Conservation (phyloP, 1,140 invertebrate genomes). For the Drosophila lacertosa region DNA sequence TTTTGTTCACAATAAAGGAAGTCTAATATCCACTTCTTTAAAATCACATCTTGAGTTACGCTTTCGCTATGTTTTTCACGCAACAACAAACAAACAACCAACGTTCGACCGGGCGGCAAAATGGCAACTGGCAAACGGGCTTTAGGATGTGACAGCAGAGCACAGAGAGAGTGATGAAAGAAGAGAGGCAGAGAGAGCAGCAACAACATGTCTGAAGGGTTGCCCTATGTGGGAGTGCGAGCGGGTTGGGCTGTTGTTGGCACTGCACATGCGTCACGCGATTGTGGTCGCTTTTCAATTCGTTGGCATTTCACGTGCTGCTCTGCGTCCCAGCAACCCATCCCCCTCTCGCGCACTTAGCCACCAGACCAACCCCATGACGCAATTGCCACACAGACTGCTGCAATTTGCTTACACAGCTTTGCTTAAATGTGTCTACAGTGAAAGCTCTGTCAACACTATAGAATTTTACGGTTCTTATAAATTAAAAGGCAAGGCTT, state of each 20-base stretch:
- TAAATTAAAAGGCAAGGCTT: too few species aligned
- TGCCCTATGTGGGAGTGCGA: conserved; percentile 25
- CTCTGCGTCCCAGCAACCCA: too few species aligned
- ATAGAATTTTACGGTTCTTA: too few species aligned
- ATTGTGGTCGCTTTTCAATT: conserved; percentile 53
- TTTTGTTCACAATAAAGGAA: conserved; percentile 8
- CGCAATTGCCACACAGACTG: conserved; percentile 45
- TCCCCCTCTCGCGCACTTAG: not conserved
- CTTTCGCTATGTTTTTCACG: conserved; percentile 4
- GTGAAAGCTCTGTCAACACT: too few species aligned
- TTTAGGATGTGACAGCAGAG: conserved; percentile 22
- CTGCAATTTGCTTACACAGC: conserved; percentile 56
- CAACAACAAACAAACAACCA: conserved; percentile 65
- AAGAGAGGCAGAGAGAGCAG: conserved; percentile 3
- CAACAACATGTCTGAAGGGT: conserved; percentile 27
- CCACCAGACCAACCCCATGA: conserved; percentile 35
- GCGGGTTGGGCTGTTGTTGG: conserved; percentile 5
- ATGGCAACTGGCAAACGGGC: conserved; percentile 52
- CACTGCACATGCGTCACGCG: conserved; percentile 61
- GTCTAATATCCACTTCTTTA: not conserved
- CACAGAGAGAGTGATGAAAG: not conserved
- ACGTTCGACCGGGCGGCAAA: conserved; percentile 71
- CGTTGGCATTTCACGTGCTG: conserved; percentile 62
- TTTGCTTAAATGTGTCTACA: conserved; percentile 52
- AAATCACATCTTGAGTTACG: conserved; percentile 16